Evolutionary conservation across 2,113 vertebrate genomes (phyloP).

Genomic region (Craseonycteris thonglongyai): DNA sequence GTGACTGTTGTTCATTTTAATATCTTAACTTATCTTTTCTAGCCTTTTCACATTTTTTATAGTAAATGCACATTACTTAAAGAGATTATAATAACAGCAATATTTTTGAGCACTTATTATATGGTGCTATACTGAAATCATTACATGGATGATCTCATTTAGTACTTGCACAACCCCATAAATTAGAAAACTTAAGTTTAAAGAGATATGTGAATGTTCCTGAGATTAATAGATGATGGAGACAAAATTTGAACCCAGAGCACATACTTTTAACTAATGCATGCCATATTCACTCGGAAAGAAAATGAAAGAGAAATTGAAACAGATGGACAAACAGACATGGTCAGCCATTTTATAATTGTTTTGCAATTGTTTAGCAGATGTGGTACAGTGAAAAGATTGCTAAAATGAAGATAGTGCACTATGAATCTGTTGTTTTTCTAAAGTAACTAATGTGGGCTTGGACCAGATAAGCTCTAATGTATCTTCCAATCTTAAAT

Average conservation of each 20-base stretch:
- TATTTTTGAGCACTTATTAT: not conserved
- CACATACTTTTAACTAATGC: not conserved
- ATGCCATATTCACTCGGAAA: not conserved
- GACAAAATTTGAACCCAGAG: not conserved
- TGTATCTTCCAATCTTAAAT: not conserved
- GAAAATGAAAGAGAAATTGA: not conserved
- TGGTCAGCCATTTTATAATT: not conserved
- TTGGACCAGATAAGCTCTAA: not conserved
- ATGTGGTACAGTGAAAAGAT: not conserved
- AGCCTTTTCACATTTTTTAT: not conserved
- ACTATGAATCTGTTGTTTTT: too few species aligned
- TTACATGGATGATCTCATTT: not conserved
- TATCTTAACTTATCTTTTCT: not conserved
- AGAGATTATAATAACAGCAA: not conserved
- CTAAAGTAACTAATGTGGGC: not conserved
- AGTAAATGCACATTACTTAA: too few species aligned
- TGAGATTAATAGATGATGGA: not conserved
- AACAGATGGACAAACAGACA: not conserved
- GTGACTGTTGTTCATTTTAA: not conserved
- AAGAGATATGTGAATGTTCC: not conserved
- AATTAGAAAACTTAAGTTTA: not conserved
- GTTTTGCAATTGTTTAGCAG: not conserved
- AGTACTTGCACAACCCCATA: not conserved
- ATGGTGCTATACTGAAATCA: not conserved
- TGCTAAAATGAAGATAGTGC: not conserved